Evolutionary conservation across 2,888 invertebrate genomes (phyloP).

Genomic region (Sacculina carcini): DNA sequence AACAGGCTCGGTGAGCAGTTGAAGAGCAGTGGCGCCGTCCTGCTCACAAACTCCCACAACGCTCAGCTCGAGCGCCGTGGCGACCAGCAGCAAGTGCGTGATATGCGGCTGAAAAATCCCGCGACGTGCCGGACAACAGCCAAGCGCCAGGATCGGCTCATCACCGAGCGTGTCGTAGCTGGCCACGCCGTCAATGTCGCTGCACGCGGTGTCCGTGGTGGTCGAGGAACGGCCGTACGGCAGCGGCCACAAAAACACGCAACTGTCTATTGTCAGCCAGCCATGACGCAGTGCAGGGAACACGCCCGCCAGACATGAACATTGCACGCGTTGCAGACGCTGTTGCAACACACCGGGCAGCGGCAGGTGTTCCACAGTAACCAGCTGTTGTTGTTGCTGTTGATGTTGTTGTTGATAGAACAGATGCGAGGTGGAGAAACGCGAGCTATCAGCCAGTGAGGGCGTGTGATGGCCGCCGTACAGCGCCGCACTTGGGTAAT

Average conservation of each 20-base stretch:
- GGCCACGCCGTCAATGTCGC: too few relatives aligned
- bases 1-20: conserved; percentile 77
- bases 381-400: conserved; percentile 48
- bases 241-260: conserved; percentile 94
- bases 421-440: too few relatives aligned
- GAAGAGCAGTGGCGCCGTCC: conserved; percentile 32
- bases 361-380: conserved; percentile 54
- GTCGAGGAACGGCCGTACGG: too few relatives aligned
- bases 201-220: too few relatives aligned
- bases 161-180: conserved; percentile 88
- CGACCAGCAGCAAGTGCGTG: conserved; percentile 63
- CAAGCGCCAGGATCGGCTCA: conserved; percentile 80
- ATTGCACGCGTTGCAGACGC: conserved; percentile 82
- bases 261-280: conserved; percentile 91
- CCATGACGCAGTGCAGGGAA: conserved; percentile 88
- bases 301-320: conserved; percentile 85
- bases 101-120: conserved; percentile 74
- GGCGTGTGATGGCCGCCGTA: conserved; percentile 36
- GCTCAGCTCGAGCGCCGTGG: conserved; percentile 83
- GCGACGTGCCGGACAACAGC: conserved; percentile 53
- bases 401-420: too few relatives aligned
- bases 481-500: conserved; percentile 52
- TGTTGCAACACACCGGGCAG: conserved; percentile 80
- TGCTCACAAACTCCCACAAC: conserved; percentile 40
- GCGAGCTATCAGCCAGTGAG: too few relatives aligned